These are phyloP conservation scores for Volucella zonaria DNA, from an alignment of 2,888 invertebrate genomes.

Conservation along the genomic window DNA sequence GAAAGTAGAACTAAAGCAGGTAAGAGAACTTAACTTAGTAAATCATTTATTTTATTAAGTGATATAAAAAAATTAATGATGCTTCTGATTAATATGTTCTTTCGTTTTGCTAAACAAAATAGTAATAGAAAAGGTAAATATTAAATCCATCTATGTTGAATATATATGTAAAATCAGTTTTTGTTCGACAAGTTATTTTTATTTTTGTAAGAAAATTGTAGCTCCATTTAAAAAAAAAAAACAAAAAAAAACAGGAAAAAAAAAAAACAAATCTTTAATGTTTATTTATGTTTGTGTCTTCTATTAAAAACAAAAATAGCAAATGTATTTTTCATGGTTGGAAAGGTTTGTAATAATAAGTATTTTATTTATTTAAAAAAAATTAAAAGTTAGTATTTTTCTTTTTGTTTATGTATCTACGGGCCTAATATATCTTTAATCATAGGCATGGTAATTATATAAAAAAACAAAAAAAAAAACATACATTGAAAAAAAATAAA, in stretches of 20 bases:
- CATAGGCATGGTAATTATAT: slow-evolving; percentile 19
- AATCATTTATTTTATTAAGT: slow-evolving; percentile 38
- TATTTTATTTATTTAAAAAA: slow-evolving; percentile 21
- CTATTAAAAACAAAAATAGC: slow-evolving; percentile 14
- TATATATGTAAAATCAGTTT: slow-evolving; percentile 63
- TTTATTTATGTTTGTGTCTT: slow-evolving; percentile 54
- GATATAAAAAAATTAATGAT: slow-evolving; percentile 61
- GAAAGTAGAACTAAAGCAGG: neutral
- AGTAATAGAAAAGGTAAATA: slow-evolving; percentile 40
- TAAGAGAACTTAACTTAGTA: slow-evolving; percentile 47
- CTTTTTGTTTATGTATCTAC: slow-evolving; percentile 2
- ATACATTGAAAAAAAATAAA: slow-evolving; percentile 15
- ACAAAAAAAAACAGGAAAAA: slow-evolving; percentile 18
- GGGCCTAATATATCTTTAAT: slow-evolving; percentile 17
- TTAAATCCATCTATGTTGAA: slow-evolving; percentile 24
- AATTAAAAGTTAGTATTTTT: slow-evolving; percentile 10
- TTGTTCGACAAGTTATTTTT: slow-evolving; percentile 54
- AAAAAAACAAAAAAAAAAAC: neutral
- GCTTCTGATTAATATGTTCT: slow-evolving; percentile 73
- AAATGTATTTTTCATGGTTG: slow-evolving; percentile 55
- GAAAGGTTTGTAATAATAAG: slow-evolving; percentile 48
- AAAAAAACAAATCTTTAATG: slow-evolving; percentile 41
- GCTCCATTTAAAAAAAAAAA: slow-evolving; percentile 18
- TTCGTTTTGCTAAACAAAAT: slow-evolving; percentile 63
- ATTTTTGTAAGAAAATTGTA: slow-evolving; percentile 19